A percentile compares a stretch with the other conserved stretches of the same genome.
These are phyloP conservation scores for Aplochiton taeniatus DNA, from an alignment of 2,797 vertebrate species.

Conservation along the genomic window DNA sequence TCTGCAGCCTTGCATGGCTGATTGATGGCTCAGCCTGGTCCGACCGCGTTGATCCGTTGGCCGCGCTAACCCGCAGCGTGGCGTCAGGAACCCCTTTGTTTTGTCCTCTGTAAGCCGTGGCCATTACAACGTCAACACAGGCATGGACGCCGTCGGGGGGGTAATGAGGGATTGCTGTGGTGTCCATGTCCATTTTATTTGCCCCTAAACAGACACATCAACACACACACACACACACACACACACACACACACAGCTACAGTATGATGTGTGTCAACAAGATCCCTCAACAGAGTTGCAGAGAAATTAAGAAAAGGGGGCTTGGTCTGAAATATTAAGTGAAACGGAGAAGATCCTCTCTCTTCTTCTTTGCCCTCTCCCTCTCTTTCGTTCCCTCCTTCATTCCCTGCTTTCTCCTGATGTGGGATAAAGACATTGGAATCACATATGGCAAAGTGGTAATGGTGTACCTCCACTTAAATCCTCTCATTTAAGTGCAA, in stretches of 20 bases:
- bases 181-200: slow-evolving; percentile 43
- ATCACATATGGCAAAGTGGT: slow-evolving; percentile 92
- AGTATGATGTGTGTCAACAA: slow-evolving; percentile 81
- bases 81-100: too few relatives aligned
- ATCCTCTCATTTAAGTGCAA: slow-evolving; percentile 96
- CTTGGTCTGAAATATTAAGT: slow-evolving; percentile 48
- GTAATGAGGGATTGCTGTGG: slow-evolving; percentile 26
- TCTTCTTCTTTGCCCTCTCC: background rate
- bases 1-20: too few relatives aligned
- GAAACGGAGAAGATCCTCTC: background rate
- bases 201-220: slow-evolving; percentile 59
- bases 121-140: too few relatives aligned
- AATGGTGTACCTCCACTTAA: slow-evolving; percentile 87
- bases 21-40: too few relatives aligned
- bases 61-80: too few relatives aligned
- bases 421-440: slow-evolving; percentile 89
- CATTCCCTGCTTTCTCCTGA: slow-evolving; percentile 48
- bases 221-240: too few relatives aligned
- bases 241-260: slow-evolving; percentile 72
- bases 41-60: too few relatives aligned
- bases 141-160: background rate
- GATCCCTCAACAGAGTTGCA: slow-evolving; percentile 74
- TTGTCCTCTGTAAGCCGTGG: too few relatives aligned
- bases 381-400: background rate
- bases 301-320: slow-evolving; percentile 61